Percentiles rank a stretch among this genome's conserved stretches.
Conservation (phyloP, 2,113 vertebrate genomes). For the Catharus minimus region DNA sequence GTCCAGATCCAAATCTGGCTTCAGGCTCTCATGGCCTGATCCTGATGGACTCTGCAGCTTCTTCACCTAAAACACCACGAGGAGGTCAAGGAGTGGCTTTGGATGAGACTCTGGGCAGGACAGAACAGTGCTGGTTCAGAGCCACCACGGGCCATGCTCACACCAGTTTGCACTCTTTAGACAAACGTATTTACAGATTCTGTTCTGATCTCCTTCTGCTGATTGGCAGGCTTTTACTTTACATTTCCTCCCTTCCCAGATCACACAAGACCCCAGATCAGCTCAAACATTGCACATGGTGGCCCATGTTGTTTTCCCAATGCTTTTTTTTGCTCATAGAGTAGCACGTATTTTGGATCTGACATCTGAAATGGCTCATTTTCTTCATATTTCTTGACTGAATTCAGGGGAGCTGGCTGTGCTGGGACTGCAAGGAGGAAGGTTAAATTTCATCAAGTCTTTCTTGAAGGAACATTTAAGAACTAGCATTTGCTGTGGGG, state of each 20-base stretch:
- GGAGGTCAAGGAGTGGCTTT: not conserved
- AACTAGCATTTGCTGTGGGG: not conserved
- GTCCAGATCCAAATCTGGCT: not conserved
- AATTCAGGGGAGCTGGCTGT: not conserved
- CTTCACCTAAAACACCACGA: not conserved
- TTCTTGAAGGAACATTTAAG: not conserved
- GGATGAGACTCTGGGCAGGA: not conserved
- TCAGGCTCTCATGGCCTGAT: not conserved
- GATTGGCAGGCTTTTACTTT: not conserved
- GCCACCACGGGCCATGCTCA: fast-evolving
- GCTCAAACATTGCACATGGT: not conserved
- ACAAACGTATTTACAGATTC: not conserved
- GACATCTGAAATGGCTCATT: not conserved
- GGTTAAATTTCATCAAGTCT: not conserved
- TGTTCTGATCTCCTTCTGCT: not conserved
- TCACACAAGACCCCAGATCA: not conserved
- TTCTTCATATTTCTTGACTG: constrained; percentile 4
- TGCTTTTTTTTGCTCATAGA: not conserved
- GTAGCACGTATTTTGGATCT: not conserved
- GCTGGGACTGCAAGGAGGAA: not conserved
- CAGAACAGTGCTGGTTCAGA: not conserved
- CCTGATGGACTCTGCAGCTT: not conserved
- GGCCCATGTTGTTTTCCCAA: not conserved
- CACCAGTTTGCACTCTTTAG: not conserved
- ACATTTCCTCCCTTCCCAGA: not conserved